Base-by-base conservation (phyloP, 1,140 invertebrate genomes). In the Drosophila tropicalis region DNA sequence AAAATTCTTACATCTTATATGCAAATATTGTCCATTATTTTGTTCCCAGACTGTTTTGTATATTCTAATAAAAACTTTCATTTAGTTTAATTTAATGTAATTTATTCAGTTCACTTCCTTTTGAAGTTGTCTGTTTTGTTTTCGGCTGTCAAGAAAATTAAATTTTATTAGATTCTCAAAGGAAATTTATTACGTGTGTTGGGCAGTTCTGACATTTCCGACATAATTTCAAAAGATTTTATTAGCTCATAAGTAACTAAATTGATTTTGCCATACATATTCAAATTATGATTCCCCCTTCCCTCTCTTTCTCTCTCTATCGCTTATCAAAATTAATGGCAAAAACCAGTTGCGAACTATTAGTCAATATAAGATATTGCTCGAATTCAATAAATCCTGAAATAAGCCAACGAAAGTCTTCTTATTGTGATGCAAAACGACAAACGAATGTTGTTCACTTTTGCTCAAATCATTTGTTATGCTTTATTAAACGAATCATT, bases 221-320 rank as follows among this genome's bases (percentile, higher is more conserved):
- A 60, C 19, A 60, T 54, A 39, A 56, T 64, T 76, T 69, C 1
- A 41, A 69, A 54, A 47, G 29, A 36, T 69, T 76, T 76, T 70
- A 76, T 75, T 63, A 19, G 58, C 36, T 9, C 39, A 17, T n/a
- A 58, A 67, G 15, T 62, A 40, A 61, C 61, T 60, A 40, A 57
- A 55, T 36, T 15, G 13, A 57, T 57, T 29, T 6, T 51, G 15
- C 1, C 34, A 7, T 47, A 47, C 9, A 47, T 47, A 47, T 47
- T 47, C 15, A 47, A 47, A 47, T 47, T 47, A 2, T 19, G 10
- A 47, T 32, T 32, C 29, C n/a, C 29, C n/a, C 9, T 4, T 34
- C 29, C 36, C 25, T 10, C 10, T 5, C 17, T 12, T 22, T 22
- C 22, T 25, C 2, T 25, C 0, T 3, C n/a, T n/a, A n/a, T n/a